These are phyloP conservation scores for Cryptotis parvus DNA, from an alignment of 2,113 vertebrate species.

Conservation along the genomic window DNA sequence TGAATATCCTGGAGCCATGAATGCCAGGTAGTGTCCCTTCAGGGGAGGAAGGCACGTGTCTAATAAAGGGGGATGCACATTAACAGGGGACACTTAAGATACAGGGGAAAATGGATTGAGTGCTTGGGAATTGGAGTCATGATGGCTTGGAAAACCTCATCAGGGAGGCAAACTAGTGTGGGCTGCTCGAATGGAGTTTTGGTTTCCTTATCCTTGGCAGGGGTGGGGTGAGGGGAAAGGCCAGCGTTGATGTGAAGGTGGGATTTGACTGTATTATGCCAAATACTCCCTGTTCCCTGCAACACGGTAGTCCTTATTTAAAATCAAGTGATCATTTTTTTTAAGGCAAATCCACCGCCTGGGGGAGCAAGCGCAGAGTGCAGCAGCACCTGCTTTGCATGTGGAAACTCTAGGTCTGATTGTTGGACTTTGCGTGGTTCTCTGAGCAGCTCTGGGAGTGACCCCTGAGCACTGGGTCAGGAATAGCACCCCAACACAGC, in stretches of 20 bases:
- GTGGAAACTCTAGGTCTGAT: too few relatives aligned
- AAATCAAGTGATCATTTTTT: neutral
- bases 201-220: neutral
- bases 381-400: too few relatives aligned
- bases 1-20: neutral
- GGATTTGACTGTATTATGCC: neutral
- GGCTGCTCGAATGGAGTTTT: neutral
- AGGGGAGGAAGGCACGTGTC: slow-evolving; percentile 20
- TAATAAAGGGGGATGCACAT: slow-evolving; percentile 34
- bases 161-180: neutral
- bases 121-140: neutral
- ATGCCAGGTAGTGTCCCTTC: slow-evolving; percentile 4
- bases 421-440: too few relatives aligned
- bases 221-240: neutral
- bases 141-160: neutral
- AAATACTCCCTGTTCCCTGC: neutral
- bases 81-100: neutral
- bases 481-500: too few relatives aligned
- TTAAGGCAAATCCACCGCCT: neutral
- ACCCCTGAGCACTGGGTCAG: too few relatives aligned
- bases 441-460: too few relatives aligned
- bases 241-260: neutral
- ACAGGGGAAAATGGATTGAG: neutral
- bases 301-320: neutral
- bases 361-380: too few relatives aligned